Evolutionary conservation across 2,797 vertebrate species (phyloP), one percentile per base, ranked within the genome.

Genomic region (Hylomyscus alleni): DNA sequence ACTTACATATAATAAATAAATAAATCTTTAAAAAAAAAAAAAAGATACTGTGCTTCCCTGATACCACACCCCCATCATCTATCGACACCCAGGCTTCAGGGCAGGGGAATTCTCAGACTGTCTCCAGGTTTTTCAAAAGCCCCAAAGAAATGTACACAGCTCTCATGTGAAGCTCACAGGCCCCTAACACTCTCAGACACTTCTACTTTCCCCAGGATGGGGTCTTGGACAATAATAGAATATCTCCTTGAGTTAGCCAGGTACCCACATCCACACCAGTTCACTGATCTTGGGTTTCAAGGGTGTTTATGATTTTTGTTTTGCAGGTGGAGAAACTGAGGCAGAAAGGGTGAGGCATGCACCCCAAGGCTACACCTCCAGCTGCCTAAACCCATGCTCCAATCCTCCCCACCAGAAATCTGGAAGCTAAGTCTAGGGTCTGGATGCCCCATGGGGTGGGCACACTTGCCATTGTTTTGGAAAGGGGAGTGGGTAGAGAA

Each of bases 321-420:
- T 92, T 58, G 20, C 69, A 83, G 69, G 37, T 65, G 34, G 73
- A 89, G 62, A 94, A 87, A 81, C 7, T 44, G 29, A 96, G 58
- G n/a, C 17, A 19, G 11, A 24, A 62, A 83, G 34, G 6, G 4
- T 44, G 54, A 62, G 75, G 37, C 29, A 11, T 34, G 37, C 82
- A 24, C 10, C 2, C 52, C 3, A 20, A 37, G 22, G 6, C 29
- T 50, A 37, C 13, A 5, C 19, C 37, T 2, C 40, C 11, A 67
- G 37, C 2, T 4, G 6, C 24, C 83, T 34, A 73, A 34, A 14
- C 50, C 52, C 20, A 9, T n/a, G 13, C n/a, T 73, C 40, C 37
- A 9, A 24, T 8, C 7, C n/a, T 76, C 7, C 20, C 26, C 1
- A 14, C 75, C 34, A 24, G 34, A 37, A 83, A 67, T 77, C 40